Percentiles rank a stretch among this genome's conserved stretches.
Evolutionary conservation across 2,888 invertebrate species (phyloP).

Genomic region (Ephialtes manifestator): DNA sequence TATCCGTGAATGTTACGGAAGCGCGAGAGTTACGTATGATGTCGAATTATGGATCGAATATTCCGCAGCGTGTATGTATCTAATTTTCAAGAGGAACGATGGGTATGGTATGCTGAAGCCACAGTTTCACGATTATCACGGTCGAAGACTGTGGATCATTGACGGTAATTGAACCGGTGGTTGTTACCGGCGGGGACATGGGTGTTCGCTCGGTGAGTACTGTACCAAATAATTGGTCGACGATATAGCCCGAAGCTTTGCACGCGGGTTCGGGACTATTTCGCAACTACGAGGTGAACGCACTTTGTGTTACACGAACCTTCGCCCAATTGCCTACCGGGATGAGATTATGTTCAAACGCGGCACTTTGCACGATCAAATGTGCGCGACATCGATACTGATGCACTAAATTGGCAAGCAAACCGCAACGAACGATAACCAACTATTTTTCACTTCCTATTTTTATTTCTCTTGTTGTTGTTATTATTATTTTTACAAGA

Average conservation of each 20-base stretch:
- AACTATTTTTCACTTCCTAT: background rate
- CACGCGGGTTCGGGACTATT: slow-evolving; percentile 47
- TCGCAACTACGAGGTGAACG: slow-evolving; percentile 35
- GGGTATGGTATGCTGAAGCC: slow-evolving; percentile 38
- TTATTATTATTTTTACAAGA: too few species aligned
- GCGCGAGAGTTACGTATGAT: background rate
- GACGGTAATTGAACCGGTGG: slow-evolving; percentile 58
- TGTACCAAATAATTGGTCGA: slow-evolving; percentile 61
- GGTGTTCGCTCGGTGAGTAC: slow-evolving; percentile 56
- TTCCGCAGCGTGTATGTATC: background rate
- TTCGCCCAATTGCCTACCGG: slow-evolving; percentile 57
- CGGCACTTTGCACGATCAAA: slow-evolving; percentile 34
- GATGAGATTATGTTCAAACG: slow-evolving; percentile 58
- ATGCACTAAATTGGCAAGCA: slow-evolving; percentile 18
- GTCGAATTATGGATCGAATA: background rate
- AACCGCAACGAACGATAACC: background rate
- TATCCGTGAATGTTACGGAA: background rate
- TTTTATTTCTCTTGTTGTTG: background rate
- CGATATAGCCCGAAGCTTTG: slow-evolving; percentile 51
- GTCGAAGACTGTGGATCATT: slow-evolving; percentile 67
- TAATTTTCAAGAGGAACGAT: slow-evolving; percentile 40
- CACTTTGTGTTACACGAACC: slow-evolving; percentile 60
- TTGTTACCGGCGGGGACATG: slow-evolving; percentile 54
- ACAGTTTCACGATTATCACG: slow-evolving; percentile 69
- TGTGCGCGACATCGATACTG: slow-evolving; percentile 26